phyloP scores from a whole-genome alignment of 2,113 vertebrate genomes.

The Felis chaus region DNA sequence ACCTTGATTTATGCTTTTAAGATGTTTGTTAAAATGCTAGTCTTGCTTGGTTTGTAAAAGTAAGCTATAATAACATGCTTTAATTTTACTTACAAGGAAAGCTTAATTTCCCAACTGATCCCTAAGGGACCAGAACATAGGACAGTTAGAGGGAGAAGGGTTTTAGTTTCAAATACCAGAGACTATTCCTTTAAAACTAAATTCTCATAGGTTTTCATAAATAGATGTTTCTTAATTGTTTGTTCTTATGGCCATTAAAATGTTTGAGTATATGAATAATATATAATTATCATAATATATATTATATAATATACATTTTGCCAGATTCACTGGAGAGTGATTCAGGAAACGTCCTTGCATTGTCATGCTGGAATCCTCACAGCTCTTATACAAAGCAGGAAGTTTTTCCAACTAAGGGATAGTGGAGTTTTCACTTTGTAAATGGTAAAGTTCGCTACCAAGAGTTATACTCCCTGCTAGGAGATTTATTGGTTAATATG shows the following conservation, averaged over 20 bases:
- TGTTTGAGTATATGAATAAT: neutral
- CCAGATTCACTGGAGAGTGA: neutral
- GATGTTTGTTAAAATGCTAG: neutral
- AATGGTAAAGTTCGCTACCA: neutral
- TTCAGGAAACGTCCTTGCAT: neutral
- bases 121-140: neutral
- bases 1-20: neutral
- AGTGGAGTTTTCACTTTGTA: neutral
- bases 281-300: neutral
- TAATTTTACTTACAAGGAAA: neutral
- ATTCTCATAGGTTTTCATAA: neutral
- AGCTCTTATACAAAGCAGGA: neutral
- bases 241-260: neutral
- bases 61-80: neutral
- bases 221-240: neutral
- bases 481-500: neutral
- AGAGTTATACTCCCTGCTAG: neutral
- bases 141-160: rapidly evolving
- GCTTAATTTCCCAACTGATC: neutral
- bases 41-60: neutral
- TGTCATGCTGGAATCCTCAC: rapidly evolving
- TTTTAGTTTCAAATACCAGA: neutral
- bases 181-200: neutral
- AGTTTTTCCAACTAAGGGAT: neutral
- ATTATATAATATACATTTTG: neutral